phyloP scores from a whole-genome alignment of 2,113 vertebrate species.

The Lepisosteus oculatus region DNA sequence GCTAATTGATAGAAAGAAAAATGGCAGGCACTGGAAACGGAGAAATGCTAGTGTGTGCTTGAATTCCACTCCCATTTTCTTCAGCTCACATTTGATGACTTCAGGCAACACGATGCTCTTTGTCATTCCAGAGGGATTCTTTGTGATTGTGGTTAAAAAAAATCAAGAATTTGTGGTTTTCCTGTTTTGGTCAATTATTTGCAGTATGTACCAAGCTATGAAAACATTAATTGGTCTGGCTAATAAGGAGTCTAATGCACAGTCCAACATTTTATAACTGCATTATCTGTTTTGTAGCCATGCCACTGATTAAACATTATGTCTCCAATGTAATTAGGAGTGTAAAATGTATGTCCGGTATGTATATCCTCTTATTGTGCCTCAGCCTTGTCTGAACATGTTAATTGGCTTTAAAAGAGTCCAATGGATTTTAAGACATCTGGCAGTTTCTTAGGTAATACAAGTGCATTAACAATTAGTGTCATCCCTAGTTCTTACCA shows the following conservation, averaged over 20 bases:
- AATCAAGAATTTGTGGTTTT: conserved; percentile 46
- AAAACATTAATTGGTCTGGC: conserved; percentile 28
- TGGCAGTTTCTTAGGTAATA: no score
- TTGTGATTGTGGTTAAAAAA: conserved; percentile 20
- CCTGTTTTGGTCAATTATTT: conserved; percentile 50
- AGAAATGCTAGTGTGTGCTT: background rate
- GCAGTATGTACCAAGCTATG: conserved; percentile 44
- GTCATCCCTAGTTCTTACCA: background rate
- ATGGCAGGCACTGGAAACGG: background rate
- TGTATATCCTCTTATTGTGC: no score
- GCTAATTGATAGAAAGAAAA: background rate
- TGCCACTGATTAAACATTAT: no score
- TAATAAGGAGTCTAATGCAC: no score
- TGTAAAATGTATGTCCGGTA: no score
- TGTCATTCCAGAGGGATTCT: conserved; percentile 32
- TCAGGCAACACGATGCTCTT: background rate
- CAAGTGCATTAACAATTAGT: background rate
- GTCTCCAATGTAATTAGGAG: no score
- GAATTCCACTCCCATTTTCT: background rate
- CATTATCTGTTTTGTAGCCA: no score
- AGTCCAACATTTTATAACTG: no score
- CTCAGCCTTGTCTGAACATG: no score
- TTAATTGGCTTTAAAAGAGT: no score
- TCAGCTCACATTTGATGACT: background rate
- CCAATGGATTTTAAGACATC: no score